Evolutionary conservation across 2,888 invertebrate species (phyloP), one percentile per base, ranked within the genome.

Genomic region (Didymodactylos carnosus): DNA sequence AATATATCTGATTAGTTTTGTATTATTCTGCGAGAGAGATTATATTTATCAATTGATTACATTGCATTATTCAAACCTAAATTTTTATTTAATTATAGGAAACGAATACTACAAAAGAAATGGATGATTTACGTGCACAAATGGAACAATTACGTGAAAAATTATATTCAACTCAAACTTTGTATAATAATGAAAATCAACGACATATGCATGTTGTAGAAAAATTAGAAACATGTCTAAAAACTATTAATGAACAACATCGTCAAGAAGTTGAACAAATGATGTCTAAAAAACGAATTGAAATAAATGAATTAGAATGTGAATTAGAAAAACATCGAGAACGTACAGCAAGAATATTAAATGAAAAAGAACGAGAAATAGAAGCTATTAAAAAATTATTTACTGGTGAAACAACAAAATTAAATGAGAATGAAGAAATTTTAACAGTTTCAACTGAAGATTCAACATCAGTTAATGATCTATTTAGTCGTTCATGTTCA

Each of bases 341-440:
- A 46, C 70, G 73, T 25, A 73, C 73, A 13, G 19, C 53, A 1
- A 69, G 70, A 27, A 23, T 73, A n/a, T 29, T 73, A 53, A 23
- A 35, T 29, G 73, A 73, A 53, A 73, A 73, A 71, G 73, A 73
- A 29, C 46, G 43, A 35, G 70, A 73, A 41, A 29, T 73, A 25
- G 51, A 73, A 43, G 16, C 16, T 27, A 53, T 10, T 53, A 39
- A 40, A 72, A 72, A n/a, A 49, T 23, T 23, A 10, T 23, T 19
- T 2, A 23, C n/a, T 49, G 2, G 8, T 19, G 2, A 8, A 23
- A n/a, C 46, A 19, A 49, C 11, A 23, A 13, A 27, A 4, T 13
- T 62, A 3, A 35, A 35, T 27, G 27, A 62, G 13, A 35, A 29
- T 46, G n/a, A n/a, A 7, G 46, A 46, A 46, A 16, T n/a, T n/a